phyloP scores from a whole-genome alignment of 2,888 invertebrate species.

The Stegophylla sp. region DNA sequence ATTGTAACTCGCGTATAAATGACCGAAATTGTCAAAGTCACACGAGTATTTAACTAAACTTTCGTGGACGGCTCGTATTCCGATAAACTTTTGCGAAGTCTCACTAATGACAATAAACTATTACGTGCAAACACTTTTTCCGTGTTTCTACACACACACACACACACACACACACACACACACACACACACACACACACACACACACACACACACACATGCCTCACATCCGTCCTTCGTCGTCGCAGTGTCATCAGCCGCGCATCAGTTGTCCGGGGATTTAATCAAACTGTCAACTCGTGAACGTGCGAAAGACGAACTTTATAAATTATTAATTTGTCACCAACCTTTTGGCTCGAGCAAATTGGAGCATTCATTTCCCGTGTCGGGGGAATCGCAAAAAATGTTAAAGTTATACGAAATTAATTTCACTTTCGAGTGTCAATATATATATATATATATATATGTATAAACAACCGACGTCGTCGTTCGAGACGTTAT shows the following conservation, averaged over 20 bases:
- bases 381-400: constrained; percentile 33
- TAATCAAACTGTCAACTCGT: constrained; percentile 49
- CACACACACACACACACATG: not conserved
- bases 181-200: not conserved
- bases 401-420: constrained; percentile 38
- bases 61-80: not conserved
- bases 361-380: constrained; percentile 39
- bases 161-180: not conserved
- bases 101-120: constrained; percentile 17
- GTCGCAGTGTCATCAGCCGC: not conserved
- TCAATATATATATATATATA: too few species aligned
- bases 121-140: not conserved
- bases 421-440: constrained; percentile 34
- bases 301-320: constrained; percentile 27
- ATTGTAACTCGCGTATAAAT: too few species aligned
- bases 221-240: not conserved
- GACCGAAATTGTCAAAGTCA: not conserved
- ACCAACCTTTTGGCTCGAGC: constrained; percentile 36
- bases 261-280: constrained; percentile 25
- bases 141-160: not conserved
- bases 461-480: constrained; percentile 19
- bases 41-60: not conserved
- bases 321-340: constrained; percentile 49
- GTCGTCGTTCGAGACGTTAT: not conserved
- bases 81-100: constrained; percentile 21